Conservation (phyloP, 2,888 invertebrate genomes). For the Dolomedes plantarius region DNA sequence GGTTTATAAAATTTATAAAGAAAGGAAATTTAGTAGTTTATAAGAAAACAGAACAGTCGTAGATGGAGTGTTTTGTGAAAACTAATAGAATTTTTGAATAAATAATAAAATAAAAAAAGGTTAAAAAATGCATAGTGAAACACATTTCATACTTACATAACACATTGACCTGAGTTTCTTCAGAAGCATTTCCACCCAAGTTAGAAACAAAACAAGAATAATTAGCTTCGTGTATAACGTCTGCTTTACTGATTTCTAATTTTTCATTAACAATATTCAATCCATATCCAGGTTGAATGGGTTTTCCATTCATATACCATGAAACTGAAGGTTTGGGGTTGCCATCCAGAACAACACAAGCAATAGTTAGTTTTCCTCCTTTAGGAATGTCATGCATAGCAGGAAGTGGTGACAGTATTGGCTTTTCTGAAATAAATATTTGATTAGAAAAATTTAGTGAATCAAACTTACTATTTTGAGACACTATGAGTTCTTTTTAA, state of each 20-base stretch:
- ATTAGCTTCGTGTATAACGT: constrained; percentile 48
- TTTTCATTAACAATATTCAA: constrained; percentile 51
- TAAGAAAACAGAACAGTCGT: too few relatives aligned
- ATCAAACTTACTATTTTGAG: too few relatives aligned
- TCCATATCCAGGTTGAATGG: constrained; percentile 48
- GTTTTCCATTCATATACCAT: constrained; percentile 75
- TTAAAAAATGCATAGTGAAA: too few relatives aligned
- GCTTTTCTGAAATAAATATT: constrained; percentile 76
- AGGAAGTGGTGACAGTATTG: constrained; percentile 78
- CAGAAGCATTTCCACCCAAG: constrained; percentile 58
- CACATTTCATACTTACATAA: constrained; percentile 54
- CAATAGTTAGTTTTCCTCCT: constrained; percentile 77
- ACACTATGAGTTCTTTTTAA: too few relatives aligned
- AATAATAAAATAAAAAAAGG: too few relatives aligned
- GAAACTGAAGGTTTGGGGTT: constrained; percentile 74
- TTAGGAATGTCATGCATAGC: constrained; percentile 77
- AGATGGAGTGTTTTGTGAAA: too few relatives aligned
- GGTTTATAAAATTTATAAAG: too few relatives aligned
- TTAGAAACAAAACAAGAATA: constrained; percentile 55
- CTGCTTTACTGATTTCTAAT: constrained; percentile 43
- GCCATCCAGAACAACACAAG: constrained; percentile 77
- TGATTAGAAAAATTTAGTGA: too few relatives aligned
- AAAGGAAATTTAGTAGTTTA: too few relatives aligned
- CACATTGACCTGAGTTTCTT: constrained; percentile 51
- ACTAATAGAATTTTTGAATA: too few relatives aligned